Base-by-base conservation (phyloP, 2,888 invertebrate species). In the Cylindroiulus punctatus region DNA sequence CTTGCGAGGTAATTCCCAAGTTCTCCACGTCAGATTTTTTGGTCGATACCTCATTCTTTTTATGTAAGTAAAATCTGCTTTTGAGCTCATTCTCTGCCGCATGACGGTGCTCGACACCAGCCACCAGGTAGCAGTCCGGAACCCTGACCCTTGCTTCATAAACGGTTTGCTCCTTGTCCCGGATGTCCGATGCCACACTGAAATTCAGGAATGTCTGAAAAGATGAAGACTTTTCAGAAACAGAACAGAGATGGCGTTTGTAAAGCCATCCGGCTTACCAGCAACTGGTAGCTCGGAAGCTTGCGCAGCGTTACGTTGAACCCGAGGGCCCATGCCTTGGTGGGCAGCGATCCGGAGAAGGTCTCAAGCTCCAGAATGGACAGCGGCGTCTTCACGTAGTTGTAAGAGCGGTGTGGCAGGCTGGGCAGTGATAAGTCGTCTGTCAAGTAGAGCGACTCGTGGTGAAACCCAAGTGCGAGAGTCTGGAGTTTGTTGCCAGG, bases 141-240 rank as follows among this genome's bases (percentile, higher is more conserved):
- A 65, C 65, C 10, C 22, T 22, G 57, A 57, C 22, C 19, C 57
- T 57, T 19, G 57, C n/a, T 57, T 57, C 14, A n/a, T 65, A 65
- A 65, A 65, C 65, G n/a, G 22, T 8, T 8, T 14, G 2, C 10
- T 0, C 26, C 22, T 65, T 26, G 12, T 65, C 26, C 10, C 65
- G 22, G 26, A n/a, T 65, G 4, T 65, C 65, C 0, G 12, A 7
- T 26, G 12, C 12, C 7, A 26, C 26, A 36, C 82, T 82, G 82
- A 36, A 32, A 22, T 82, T 82, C n/a, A 82, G 19, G 17, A 36
- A 82, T 17, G 82, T 82, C 82, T 82, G 82, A 10, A 82, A 82
- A 82, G 26, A 7, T 19, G 22, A 3, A 0, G 26, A 7, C 47
- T 2, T 47, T 47, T 4, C 5, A 65, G n/a, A 57, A 57, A 7